Evolutionary conservation across 1,140 invertebrate genomes (phyloP), one percentile per base, ranked within the genome.

Genomic region (Drosophila kurseongensis): DNA sequence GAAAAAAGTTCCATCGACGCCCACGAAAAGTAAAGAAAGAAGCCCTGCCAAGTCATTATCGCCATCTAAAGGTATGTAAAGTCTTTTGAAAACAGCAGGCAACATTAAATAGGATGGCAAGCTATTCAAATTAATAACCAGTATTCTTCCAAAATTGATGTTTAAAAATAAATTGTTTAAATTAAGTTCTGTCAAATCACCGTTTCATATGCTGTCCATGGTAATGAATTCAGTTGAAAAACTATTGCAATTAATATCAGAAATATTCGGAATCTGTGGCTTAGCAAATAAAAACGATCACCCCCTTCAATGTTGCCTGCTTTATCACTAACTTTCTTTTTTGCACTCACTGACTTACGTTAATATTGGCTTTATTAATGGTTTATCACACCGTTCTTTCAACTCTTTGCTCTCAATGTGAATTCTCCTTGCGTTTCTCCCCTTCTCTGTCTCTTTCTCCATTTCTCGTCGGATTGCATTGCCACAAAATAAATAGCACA

Each of bases 11-110:
- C 55, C 80, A 10, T 29, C 71, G 0, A 61, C 63, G 16, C 66
- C 75, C 4, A 55, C 68, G 13, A 90, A 88, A 72, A 69, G 27
- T 29, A 69, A 66, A 42, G 55, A 52, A 52, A 66, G 54, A 7
- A 62, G 44, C 56, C 48, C 47, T 16, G 27, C 56, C 32, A 54
- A 52, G 12, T 41, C 41, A 42, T 76, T 58, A 3, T 54, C 82
- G 7, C 75, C 83, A 27, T 45, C 72, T 12, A 88, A 88, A 88
- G 83, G 83, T 88, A 89, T 12, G 58, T 67, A 5, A 10, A 41
- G 6, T 13, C 36, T 23, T 13, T 12, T 16, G 14, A 4, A 9
- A 38, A n/a, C 10, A 16, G 29, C 61, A 76, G 48, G 48, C 74
- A 76, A 76, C 74, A 76, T 67, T 59, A 23, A 45, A 47, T 16